A percentile compares a stretch with the other conserved stretches of the same genome.
Evolutionary conservation across 1,140 invertebrate species (phyloP).

Genomic region (Augochlora pura): DNA sequence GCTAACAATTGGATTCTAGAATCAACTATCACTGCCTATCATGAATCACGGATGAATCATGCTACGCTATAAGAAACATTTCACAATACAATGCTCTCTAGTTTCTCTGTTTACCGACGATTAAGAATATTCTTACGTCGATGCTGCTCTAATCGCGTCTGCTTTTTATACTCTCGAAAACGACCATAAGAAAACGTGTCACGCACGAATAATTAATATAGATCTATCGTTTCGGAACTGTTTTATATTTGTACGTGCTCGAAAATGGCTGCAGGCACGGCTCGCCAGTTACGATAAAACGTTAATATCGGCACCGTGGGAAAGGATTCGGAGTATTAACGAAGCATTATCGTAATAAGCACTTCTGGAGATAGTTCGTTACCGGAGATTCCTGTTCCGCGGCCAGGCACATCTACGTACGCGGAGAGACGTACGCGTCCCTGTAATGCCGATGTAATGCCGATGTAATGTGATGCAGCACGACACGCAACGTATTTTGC

Average conservation of each 20-base stretch:
- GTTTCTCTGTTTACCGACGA: too few relatives aligned
- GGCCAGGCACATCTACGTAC: neutral
- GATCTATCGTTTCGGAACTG: too few relatives aligned
- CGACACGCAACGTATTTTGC: conserved; percentile 60
- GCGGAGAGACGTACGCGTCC: neutral
- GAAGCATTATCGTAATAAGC: conserved; percentile 53
- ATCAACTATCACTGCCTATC: too few relatives aligned
- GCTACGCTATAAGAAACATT: too few relatives aligned
- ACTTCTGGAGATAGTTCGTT: conserved; percentile 19
- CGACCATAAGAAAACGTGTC: too few relatives aligned
- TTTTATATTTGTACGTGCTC: neutral
- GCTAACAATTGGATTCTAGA: too few relatives aligned
- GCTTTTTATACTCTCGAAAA: too few relatives aligned
- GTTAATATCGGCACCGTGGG: conserved; percentile 58
- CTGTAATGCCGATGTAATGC: conserved; percentile 46
- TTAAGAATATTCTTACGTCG: too few relatives aligned
- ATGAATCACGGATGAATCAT: too few relatives aligned
- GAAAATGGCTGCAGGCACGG: neutral
- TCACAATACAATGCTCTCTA: too few relatives aligned
- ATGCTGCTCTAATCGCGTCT: too few relatives aligned
- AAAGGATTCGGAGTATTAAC: conserved; percentile 52
- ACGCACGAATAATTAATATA: too few relatives aligned
- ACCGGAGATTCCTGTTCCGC: conserved; percentile 24
- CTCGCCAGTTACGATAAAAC: conserved; percentile 12
- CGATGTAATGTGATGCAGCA: conserved; percentile 45